phyloP scores from a whole-genome alignment of 2,113 vertebrate species.

The Epinephelus fuscoguttatus region DNA sequence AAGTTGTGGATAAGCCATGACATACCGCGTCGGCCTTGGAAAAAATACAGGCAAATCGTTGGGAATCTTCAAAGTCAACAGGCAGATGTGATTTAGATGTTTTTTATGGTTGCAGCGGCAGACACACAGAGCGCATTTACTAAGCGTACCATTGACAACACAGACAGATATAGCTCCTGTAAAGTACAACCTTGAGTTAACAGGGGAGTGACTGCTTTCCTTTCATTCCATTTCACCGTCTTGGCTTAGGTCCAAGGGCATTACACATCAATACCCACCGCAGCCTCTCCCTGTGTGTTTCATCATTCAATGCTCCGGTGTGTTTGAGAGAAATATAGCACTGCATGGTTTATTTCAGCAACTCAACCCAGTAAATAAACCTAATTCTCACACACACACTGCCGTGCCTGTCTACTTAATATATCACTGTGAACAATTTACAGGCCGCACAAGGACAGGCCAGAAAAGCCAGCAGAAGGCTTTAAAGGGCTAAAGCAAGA shows the following conservation, averaged over 20 bases:
- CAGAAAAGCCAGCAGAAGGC: conserved; percentile 50
- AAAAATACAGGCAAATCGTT: conserved; percentile 28
- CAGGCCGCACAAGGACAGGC: conserved; percentile 63
- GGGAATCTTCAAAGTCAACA: conserved; percentile 60
- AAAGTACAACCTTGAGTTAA: conserved; percentile 80
- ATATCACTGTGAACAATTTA: conserved; percentile 66
- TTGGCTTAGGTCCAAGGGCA: conserved; percentile 74
- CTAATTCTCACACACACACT: conserved; percentile 55
- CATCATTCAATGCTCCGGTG: conserved; percentile 66
- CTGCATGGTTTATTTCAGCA: conserved; percentile 72
- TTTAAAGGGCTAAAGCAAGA: conserved; percentile 49
- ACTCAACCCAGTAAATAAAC: conserved; percentile 77
- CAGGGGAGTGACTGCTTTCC: conserved; percentile 66
- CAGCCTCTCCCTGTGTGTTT: conserved; percentile 63
- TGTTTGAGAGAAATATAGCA: conserved; percentile 75
- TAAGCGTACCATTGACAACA: conserved; percentile 47
- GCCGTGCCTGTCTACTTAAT: conserved; percentile 53
- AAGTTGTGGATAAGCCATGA: conserved; percentile 49
- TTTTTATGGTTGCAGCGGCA: conserved; percentile 23
- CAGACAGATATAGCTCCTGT: conserved; percentile 64
- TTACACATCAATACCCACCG: conserved; percentile 72
- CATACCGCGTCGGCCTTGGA: conserved; percentile 29
- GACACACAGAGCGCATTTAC: conserved; percentile 33
- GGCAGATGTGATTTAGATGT: conserved; percentile 58
- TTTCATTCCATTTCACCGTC: conserved; percentile 70